Percentiles rank a stretch among this genome's conserved stretches.
These are phyloP conservation scores for Philereme transversata DNA, from an alignment of 2,888 invertebrate species.

Conservation along the genomic window DNA sequence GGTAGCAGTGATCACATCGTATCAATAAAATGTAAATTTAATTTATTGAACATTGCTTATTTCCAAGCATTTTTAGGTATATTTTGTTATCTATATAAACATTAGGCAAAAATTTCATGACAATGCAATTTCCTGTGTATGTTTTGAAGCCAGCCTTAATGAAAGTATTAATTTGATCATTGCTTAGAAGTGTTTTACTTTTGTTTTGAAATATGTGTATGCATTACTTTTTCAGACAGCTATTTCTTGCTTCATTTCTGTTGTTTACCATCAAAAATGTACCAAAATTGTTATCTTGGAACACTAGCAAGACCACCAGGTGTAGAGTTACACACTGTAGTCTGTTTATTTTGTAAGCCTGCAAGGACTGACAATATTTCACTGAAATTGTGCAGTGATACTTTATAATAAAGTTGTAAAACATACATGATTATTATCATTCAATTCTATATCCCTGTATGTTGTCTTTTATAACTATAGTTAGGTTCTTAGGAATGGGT, in stretches of 20 bases:
- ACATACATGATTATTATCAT: slow-evolving; percentile 33
- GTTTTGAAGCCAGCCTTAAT: slow-evolving; percentile 12
- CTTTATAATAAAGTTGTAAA: slow-evolving; percentile 71
- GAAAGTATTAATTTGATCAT: slow-evolving; percentile 33
- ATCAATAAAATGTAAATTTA: slow-evolving; percentile 41
- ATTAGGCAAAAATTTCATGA: slow-evolving; percentile 31
- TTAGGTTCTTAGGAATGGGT: no score
- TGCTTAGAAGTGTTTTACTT: slow-evolving; percentile 28
- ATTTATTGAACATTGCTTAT: slow-evolving; percentile 49
- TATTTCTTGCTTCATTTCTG: slow-evolving; percentile 19
- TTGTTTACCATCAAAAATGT: slow-evolving; percentile 5
- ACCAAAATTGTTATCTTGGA: slow-evolving; percentile 13
- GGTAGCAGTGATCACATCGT: slow-evolving; percentile 46
- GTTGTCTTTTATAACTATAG: no score
- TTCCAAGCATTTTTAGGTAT: slow-evolving; percentile 41
- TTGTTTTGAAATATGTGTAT: slow-evolving; percentile 24
- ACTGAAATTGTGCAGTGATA: slow-evolving; percentile 72
- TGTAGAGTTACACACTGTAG: slow-evolving; percentile 17
- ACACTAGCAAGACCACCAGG: slow-evolving; percentile 12
- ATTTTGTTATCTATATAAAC: slow-evolving; percentile 39
- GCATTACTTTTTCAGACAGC: slow-evolving; percentile 13
- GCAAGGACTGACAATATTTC: slow-evolving; percentile 71
- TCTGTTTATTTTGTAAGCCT: slow-evolving; percentile 46
- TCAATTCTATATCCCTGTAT: no score
- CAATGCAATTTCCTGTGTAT: slow-evolving; percentile 26